phyloP scores from a whole-genome alignment of 2,888 invertebrate species.

The Folsomia candida region DNA sequence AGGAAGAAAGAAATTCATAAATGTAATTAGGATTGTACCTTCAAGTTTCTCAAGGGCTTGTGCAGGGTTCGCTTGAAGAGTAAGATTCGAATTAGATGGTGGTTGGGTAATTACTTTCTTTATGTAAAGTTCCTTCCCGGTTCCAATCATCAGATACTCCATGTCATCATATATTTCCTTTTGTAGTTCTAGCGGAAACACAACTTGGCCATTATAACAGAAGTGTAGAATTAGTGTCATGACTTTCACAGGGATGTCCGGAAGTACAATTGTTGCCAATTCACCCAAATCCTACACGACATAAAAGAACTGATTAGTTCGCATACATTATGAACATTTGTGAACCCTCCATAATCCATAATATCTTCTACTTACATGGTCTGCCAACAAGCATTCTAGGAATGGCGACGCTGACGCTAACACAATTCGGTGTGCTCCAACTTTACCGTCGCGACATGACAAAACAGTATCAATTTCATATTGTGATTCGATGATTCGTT shows the following conservation, averaged over 20 bases:
- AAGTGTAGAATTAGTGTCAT: constrained; percentile 40
- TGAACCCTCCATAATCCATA: neutral
- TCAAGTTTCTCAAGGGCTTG: too few species aligned
- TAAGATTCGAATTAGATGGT: too few species aligned
- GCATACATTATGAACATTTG: neutral
- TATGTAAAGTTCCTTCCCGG: constrained; percentile 23
- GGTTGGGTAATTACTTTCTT: neutral
- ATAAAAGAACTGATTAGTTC: neutral
- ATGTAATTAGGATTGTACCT: too few species aligned
- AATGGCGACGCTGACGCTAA: constrained; percentile 39
- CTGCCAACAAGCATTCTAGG: constrained; percentile 30
- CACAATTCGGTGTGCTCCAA: constrained; percentile 47
- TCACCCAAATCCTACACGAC: constrained; percentile 35
- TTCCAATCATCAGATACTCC: constrained; percentile 32
- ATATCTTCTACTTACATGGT: constrained; percentile 31
- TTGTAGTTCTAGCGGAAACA: constrained; percentile 30
- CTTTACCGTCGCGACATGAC: constrained; percentile 39
- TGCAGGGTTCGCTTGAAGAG: too few species aligned
- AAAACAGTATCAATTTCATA: constrained; percentile 37
- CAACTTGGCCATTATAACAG: constrained; percentile 41
- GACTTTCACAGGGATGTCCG: constrained; percentile 32
- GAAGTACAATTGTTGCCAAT: constrained; percentile 38
- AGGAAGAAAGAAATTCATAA: too few species aligned
- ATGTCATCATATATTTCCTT: constrained; percentile 36
- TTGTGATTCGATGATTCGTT: constrained; percentile 15